Conservation (phyloP, 2,888 invertebrate species). For the Lypha dubia region DNA sequence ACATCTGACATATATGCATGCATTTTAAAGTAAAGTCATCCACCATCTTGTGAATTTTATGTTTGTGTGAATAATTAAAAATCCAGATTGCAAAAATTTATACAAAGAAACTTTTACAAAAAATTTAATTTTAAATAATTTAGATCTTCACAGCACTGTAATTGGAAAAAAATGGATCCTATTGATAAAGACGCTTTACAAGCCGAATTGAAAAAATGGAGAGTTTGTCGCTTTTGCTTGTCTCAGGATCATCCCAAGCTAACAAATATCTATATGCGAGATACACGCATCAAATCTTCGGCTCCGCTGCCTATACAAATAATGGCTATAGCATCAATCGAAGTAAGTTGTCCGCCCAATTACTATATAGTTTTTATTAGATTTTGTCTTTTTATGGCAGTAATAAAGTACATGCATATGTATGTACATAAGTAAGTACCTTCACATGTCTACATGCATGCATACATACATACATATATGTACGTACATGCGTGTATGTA, state of each 20-base stretch:
- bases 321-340: constrained; percentile 90
- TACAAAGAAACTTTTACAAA: constrained; percentile 5
- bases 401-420: too few species aligned
- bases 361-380: neutral
- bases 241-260: constrained; percentile 86
- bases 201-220: constrained; percentile 85
- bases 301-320: constrained; percentile 89
- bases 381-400: neutral
- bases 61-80: constrained; percentile 6
- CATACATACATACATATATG: too few species aligned
- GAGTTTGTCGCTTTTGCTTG: constrained; percentile 90
- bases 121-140: too few species aligned
- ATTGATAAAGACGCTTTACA: constrained; percentile 49
- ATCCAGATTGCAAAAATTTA: constrained; percentile 9
- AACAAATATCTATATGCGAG: constrained; percentile 87
- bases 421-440: too few species aligned
- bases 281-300: constrained; percentile 85
- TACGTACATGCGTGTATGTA: too few species aligned
- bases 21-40: constrained; percentile 56
- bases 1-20: neutral
- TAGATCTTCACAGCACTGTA: too few species aligned
- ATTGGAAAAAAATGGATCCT: constrained; percentile 22
- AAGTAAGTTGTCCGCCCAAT: constrained; percentile 85
- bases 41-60: constrained; percentile 54
- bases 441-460: too few species aligned